A percentile compares a stretch with the other conserved stretches of the same genome.
Evolutionary conservation across 2,113 vertebrate genomes (phyloP).

Genomic region (Suricata suricatta): DNA sequence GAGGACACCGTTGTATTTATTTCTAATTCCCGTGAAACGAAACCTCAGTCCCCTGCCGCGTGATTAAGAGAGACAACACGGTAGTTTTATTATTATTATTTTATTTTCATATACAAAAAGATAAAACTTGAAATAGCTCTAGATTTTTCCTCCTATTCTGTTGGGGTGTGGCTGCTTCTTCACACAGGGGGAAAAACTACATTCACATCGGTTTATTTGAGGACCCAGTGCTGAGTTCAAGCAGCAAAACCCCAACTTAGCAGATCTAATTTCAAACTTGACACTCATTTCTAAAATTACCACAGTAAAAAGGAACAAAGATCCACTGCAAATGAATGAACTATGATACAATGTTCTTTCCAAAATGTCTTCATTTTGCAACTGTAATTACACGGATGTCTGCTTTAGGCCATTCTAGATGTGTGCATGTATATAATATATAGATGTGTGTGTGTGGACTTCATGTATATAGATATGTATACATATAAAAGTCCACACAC

Average conservation of each 20-base stretch:
- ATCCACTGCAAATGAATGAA: slow-evolving; percentile 92
- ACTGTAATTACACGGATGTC: slow-evolving; percentile 89
- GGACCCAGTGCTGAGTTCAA: slow-evolving; percentile 89
- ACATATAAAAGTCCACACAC: slow-evolving; percentile 86
- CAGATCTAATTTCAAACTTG: slow-evolving; percentile 90
- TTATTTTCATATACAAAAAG: slow-evolving; percentile 97
- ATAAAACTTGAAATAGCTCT: slow-evolving; percentile 94
- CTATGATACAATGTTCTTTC: slow-evolving; percentile 92
- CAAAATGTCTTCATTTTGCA: slow-evolving; percentile 87
- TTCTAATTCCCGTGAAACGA: background rate
- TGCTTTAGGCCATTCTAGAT: slow-evolving; percentile 87
- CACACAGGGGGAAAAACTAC: slow-evolving; percentile 88
- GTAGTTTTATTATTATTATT: slow-evolving; percentile 78
- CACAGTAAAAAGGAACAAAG: slow-evolving; percentile 94
- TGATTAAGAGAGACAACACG: slow-evolving; percentile 36
- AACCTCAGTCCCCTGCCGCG: background rate
- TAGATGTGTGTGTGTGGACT: slow-evolving; percentile 68
- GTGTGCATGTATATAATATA: slow-evolving; percentile 72
- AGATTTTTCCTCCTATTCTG: slow-evolving; percentile 86
- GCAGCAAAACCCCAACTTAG: slow-evolving; percentile 90
- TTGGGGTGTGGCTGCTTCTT: slow-evolving; percentile 89
- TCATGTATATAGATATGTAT: slow-evolving; percentile 76
- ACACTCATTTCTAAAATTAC: slow-evolving; percentile 93
- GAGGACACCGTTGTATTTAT: background rate
- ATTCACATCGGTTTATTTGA: slow-evolving; percentile 94